Percentiles rank a stretch among this genome's conserved stretches.
phyloP scores from a whole-genome alignment of 2,888 invertebrate species.

The Ormyrus labotus region DNA sequence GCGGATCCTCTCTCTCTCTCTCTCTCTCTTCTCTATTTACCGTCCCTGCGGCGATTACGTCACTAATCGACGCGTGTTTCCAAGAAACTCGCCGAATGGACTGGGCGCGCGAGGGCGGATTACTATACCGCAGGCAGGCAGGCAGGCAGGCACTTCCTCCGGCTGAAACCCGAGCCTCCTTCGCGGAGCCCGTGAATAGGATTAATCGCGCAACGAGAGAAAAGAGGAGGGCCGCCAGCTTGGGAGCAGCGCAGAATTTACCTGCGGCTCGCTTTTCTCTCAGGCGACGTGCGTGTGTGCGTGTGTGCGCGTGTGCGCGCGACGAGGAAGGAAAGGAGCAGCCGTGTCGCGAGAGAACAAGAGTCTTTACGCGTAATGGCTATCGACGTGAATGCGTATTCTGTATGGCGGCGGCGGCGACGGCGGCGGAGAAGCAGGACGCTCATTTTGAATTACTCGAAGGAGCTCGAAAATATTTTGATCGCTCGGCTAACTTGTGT shows the following conservation, averaged over 20 bases:
- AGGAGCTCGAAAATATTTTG: slow-evolving; percentile 44
- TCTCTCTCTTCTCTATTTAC: not conserved
- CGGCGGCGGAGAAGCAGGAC: not conserved
- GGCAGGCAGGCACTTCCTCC: slow-evolving; percentile 68
- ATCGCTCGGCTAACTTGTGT: slow-evolving; percentile 18
- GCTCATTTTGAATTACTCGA: slow-evolving; percentile 15
- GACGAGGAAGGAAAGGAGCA: slow-evolving; percentile 4
- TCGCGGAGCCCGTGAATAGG: slow-evolving; percentile 53
- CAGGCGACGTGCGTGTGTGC: no score
- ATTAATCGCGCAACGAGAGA: slow-evolving; percentile 57
- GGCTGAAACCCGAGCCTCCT: slow-evolving; percentile 64
- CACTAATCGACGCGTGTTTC: slow-evolving; percentile 55
- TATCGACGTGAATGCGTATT: slow-evolving; percentile 44
- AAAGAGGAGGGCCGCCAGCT: slow-evolving; percentile 40
- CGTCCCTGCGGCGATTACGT: slow-evolving; percentile 41
- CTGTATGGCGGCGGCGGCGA: not conserved
- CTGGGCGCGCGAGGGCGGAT: slow-evolving; percentile 39
- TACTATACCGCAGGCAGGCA: slow-evolving; percentile 62
- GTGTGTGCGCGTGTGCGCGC: no score
- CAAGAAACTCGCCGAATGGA: slow-evolving; percentile 48
- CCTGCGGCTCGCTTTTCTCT: slow-evolving; percentile 13
- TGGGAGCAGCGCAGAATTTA: slow-evolving; percentile 11
- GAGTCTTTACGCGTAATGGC: slow-evolving; percentile 33
- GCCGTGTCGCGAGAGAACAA: slow-evolving; percentile 2
- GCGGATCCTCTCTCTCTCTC: not conserved